Base-by-base conservation (phyloP, 2,888 invertebrate species). In the Stramonita haemastoma region DNA sequence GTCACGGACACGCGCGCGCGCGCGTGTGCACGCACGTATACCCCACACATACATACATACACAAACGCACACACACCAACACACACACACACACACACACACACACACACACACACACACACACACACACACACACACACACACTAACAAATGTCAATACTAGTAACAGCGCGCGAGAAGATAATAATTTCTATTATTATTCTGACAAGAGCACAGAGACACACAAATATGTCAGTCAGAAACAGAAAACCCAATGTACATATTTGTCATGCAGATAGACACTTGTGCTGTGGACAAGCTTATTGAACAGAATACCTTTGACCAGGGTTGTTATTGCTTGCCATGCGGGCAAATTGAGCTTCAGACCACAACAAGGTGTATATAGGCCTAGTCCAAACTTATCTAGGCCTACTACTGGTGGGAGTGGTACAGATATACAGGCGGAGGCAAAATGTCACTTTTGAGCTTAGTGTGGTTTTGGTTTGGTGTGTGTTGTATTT, bases 101-200 rank as follows among this genome's bases (percentile, higher is more conserved):
- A n/a, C 73, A 73, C 73, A 73, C 73, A 73, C n/a, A 29, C 73
- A 73, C 73, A 73, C 73, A 73, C 73, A 73, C 73, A 73, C 73
- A 73, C 29, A 73, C 73, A 73, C 73, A 73, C 73, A 73, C 73
- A 73, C 73, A 73, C 29, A 73, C 73, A 73, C 73, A 73, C 73
- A n/a, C 73, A 8, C n/a, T 22, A 22, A n/a, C 73, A 57, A 8
- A 57, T 17, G 15, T n/a, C n/a, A n/a, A n/a, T n/a, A n/a, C n/a
- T n/a, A 46, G 46, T 46, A 46, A 46, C 46, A 46, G 8, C 46
- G n/a, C n/a, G n/a, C n/a, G 8, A 46, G 46, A 46, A 46, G 46
- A 46, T 46, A 46, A 66, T 26, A 66, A n/a, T n/a, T n/a, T n/a
- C n/a, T n/a, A n/a, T n/a, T 46, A 8, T 2, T 46, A 46, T 46